Conservation (phyloP, 2,113 vertebrate genomes). For the Chamaetylas fuelleborni region DNA sequence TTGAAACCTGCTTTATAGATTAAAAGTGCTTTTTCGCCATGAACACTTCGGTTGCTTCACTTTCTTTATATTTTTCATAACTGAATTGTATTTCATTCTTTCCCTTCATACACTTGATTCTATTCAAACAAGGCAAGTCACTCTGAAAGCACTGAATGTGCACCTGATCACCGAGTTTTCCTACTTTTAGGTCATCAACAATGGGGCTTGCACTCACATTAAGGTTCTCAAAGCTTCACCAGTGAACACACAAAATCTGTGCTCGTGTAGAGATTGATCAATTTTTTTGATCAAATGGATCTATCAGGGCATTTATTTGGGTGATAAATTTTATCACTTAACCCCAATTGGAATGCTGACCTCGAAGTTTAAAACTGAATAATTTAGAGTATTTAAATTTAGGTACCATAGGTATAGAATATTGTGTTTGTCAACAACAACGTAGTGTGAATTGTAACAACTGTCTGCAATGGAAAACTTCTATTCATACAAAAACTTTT, state of each 20-base stretch:
- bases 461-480: background rate
- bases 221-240: background rate
- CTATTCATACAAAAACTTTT: background rate
- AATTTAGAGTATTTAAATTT: background rate
- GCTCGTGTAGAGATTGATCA: background rate
- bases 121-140: background rate
- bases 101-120: background rate
- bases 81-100: slow-evolving; percentile 1
- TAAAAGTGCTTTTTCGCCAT: slow-evolving; percentile 33
- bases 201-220: background rate
- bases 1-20: slow-evolving; percentile 52
- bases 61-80: background rate
- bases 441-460: background rate
- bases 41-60: slow-evolving; percentile 6
- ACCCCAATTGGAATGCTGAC: background rate
- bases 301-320: background rate
- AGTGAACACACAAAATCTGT: background rate
- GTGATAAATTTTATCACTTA: background rate
- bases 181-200: background rate
- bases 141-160: background rate
- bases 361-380: background rate
- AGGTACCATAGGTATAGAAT: background rate
- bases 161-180: background rate
- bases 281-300: background rate
- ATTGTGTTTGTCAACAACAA: background rate